phyloP scores from a whole-genome alignment of 2,888 invertebrate genomes.

The Nezara viridula region DNA sequence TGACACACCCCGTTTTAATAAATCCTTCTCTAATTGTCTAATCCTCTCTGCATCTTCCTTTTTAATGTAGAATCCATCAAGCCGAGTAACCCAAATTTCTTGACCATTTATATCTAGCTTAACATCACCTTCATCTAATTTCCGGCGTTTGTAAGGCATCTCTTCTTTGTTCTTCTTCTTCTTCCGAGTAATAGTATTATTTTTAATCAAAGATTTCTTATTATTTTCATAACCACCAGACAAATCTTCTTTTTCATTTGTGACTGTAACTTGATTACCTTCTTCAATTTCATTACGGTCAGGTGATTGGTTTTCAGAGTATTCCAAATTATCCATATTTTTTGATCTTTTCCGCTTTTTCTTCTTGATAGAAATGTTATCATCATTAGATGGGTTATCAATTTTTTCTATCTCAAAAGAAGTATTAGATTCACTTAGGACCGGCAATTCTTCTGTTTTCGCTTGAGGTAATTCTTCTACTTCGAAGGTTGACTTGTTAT shows the following conservation, averaged over 20 bases:
- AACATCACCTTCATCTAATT: slow-evolving; percentile 39
- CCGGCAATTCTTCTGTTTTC: background rate
- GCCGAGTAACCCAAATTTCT: slow-evolving; percentile 75
- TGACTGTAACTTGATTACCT: background rate
- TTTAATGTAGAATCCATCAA: slow-evolving; percentile 81
- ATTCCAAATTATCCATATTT: background rate
- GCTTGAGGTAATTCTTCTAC: background rate
- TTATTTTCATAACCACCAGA: background rate
- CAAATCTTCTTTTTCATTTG: background rate
- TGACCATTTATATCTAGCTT: slow-evolving; percentile 75
- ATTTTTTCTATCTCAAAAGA: background rate
- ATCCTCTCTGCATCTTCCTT: slow-evolving; percentile 79
- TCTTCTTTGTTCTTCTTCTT: slow-evolving; percentile 6
- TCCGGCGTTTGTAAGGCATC: background rate
- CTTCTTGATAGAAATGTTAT: background rate
- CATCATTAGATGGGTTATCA: background rate
- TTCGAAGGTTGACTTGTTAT: background rate
- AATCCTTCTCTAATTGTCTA: slow-evolving; percentile 74
- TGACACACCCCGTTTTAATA: slow-evolving; percentile 77
- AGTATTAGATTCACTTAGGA: background rate
- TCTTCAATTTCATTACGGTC: background rate
- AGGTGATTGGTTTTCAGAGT: background rate
- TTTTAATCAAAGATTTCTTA: background rate
- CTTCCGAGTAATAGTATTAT: background rate
- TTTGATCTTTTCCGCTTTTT: background rate